phyloP scores from a whole-genome alignment of 2,113 vertebrate genomes.

The Urocynchramus pylzowi region DNA sequence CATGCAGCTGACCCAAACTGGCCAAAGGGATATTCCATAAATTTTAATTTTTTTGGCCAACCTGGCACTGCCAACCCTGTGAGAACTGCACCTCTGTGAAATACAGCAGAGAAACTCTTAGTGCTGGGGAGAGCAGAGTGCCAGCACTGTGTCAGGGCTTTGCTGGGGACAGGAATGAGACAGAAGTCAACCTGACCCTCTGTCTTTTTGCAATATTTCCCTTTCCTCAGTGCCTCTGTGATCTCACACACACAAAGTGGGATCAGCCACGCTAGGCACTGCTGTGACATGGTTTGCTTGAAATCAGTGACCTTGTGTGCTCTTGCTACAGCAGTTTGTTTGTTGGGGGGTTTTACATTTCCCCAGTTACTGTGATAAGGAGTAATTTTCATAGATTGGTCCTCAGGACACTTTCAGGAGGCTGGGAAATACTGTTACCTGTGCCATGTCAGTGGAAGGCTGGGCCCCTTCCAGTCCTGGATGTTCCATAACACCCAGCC shows the following conservation, averaged over 20 bases:
- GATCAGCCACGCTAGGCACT: neutral
- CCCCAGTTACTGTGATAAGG: neutral
- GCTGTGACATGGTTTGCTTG: neutral
- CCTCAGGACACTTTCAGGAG: neutral
- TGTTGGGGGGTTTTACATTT: neutral
- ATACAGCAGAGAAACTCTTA: neutral
- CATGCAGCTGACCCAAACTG: neutral
- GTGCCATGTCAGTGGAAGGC: accelerated
- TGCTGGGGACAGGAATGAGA: neutral
- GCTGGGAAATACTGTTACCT: neutral
- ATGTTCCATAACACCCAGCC: neutral
- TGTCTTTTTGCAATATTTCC: neutral
- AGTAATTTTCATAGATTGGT: neutral
- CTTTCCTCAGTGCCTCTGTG: neutral
- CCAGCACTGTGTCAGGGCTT: neutral
- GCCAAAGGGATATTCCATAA: neutral
- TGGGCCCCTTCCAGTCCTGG: neutral
- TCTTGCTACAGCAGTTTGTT: neutral
- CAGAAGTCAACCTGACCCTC: neutral
- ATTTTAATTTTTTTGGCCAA: neutral
- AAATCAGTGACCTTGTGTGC: neutral
- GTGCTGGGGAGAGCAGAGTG: neutral
- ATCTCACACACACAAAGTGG: neutral
- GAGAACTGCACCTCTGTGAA: neutral
- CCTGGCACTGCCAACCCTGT: accelerated